Evolutionary conservation across 2,797 vertebrate genomes (phyloP).

Genomic region (Gephyroberyx darwinii): DNA sequence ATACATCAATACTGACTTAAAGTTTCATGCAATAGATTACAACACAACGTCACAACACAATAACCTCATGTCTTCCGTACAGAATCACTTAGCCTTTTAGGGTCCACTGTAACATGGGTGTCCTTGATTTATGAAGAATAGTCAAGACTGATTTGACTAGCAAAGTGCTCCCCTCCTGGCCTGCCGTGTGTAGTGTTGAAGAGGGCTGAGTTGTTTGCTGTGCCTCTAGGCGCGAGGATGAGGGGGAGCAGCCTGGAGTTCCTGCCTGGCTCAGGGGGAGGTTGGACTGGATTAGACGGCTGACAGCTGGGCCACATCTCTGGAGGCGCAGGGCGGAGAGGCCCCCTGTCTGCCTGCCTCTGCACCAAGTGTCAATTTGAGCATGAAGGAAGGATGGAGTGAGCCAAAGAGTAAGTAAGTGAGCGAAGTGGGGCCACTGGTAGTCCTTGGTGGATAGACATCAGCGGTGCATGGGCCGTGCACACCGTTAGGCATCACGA

Average conservation of each 20-base stretch:
- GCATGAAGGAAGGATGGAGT: slow-evolving; percentile 81
- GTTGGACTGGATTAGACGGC: slow-evolving; percentile 84
- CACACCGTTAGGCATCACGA: slow-evolving; percentile 81
- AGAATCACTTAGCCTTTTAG: slow-evolving; percentile 18
- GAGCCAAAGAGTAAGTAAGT: slow-evolving; percentile 78
- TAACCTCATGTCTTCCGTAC: slow-evolving; percentile 45
- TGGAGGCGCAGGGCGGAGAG: slow-evolving; percentile 78
- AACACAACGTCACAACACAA: background rate
- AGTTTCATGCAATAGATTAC: slow-evolving; percentile 1
- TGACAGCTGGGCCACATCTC: slow-evolving; percentile 86
- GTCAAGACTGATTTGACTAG: slow-evolving; percentile 72
- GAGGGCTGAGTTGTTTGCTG: slow-evolving; percentile 71
- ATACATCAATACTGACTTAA: background rate
- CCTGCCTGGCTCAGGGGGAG: slow-evolving; percentile 79
- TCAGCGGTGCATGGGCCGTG: slow-evolving; percentile 78
- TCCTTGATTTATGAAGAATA: slow-evolving; percentile 69
- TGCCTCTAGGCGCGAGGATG: slow-evolving; percentile 74
- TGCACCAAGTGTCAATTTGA: slow-evolving; percentile 85
- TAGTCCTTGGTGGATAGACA: slow-evolving; percentile 78
- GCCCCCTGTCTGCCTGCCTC: slow-evolving; percentile 80
- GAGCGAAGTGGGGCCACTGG: slow-evolving; percentile 76
- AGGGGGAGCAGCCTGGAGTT: slow-evolving; percentile 74
- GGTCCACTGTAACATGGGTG: slow-evolving; percentile 28
- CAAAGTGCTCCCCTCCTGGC: slow-evolving; percentile 68
- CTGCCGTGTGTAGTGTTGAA: slow-evolving; percentile 63